Conservation (phyloP, 30 jellyfish, hydroid and myxozoan genomes). For the Rhopilema esculentum region DNA sequence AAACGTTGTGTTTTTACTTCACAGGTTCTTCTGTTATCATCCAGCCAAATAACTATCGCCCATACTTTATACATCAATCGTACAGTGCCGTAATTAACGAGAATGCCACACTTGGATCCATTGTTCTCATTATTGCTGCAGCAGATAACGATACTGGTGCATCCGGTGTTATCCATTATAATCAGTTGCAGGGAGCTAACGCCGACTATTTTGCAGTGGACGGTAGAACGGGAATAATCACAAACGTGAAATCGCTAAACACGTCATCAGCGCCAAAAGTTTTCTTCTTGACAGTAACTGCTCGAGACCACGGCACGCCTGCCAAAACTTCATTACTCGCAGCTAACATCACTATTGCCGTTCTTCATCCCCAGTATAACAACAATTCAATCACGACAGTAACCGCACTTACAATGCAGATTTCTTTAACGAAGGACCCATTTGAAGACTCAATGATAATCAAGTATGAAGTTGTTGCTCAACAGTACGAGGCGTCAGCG, state of each 20-base stretch:
- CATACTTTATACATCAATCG: slow-evolving; percentile 38
- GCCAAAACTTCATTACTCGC: slow-evolving; percentile 4
- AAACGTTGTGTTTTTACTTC: too few species aligned
- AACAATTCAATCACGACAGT: slow-evolving; percentile 59
- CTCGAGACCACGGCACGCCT: slow-evolving; percentile 76
- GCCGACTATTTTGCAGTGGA: slow-evolving; percentile 61
- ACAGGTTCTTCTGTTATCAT: background rate
- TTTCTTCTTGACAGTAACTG: slow-evolving; percentile 46
- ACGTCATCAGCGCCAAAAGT: slow-evolving; percentile 34
- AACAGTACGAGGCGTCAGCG: slow-evolving; percentile 54
- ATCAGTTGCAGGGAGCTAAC: slow-evolving; percentile 60
- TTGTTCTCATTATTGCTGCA: slow-evolving; percentile 41
- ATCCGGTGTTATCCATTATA: slow-evolving; percentile 65
- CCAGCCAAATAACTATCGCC: slow-evolving; percentile 45
- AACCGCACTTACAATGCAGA: slow-evolving; percentile 62
- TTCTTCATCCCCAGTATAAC: slow-evolving; percentile 10
- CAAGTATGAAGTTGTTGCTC: slow-evolving; percentile 73
- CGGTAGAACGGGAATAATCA: slow-evolving; percentile 64
- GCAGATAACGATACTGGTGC: slow-evolving; percentile 78
- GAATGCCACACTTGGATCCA: slow-evolving; percentile 54
- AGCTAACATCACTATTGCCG: slow-evolving; percentile 65
- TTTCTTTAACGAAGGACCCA: slow-evolving; percentile 62
- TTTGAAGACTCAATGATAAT: slow-evolving; percentile 71
- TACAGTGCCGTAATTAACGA: slow-evolving; percentile 64
- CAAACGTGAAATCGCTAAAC: slow-evolving; percentile 32